phyloP scores from a whole-genome alignment of 2,113 vertebrate species.

The Rhea pennata region DNA sequence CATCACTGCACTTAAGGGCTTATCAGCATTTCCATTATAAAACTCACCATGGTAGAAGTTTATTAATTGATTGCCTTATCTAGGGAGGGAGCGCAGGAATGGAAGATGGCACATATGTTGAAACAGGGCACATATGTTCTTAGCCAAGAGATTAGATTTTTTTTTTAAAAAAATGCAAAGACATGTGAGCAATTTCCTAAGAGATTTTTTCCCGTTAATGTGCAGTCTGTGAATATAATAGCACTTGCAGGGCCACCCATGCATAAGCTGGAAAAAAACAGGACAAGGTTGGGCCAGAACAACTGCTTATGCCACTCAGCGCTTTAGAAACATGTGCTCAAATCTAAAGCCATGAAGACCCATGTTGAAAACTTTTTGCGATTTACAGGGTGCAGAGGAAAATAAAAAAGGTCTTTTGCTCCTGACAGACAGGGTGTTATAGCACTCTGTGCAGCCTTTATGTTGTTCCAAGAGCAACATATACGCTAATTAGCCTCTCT shows the following conservation, averaged over 20 bases:
- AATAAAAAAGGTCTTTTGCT: neutral
- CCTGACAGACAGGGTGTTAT: neutral
- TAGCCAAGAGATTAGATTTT: neutral
- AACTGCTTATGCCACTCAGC: neutral
- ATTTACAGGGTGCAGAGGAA: neutral
- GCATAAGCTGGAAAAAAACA: neutral
- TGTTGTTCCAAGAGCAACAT: neutral
- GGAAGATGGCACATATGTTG: neutral
- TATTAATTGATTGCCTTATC: neutral
- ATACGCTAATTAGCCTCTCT: neutral
- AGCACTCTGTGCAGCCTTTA: neutral
- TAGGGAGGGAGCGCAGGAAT: neutral
- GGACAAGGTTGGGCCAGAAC: neutral
- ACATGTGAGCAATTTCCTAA: neutral
- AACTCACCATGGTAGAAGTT: neutral
- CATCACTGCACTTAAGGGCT: neutral
- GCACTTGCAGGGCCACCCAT: neutral
- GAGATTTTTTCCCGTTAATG: neutral
- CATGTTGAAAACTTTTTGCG: neutral
- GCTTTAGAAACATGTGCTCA: neutral
- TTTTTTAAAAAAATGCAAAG: neutral
- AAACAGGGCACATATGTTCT: constrained; percentile 2
- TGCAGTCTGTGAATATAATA: neutral
- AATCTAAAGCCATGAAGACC: neutral
- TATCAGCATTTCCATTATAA: neutral